Evolutionary conservation across 2,113 vertebrate genomes (phyloP).

Genomic region (Antigone vipio): DNA sequence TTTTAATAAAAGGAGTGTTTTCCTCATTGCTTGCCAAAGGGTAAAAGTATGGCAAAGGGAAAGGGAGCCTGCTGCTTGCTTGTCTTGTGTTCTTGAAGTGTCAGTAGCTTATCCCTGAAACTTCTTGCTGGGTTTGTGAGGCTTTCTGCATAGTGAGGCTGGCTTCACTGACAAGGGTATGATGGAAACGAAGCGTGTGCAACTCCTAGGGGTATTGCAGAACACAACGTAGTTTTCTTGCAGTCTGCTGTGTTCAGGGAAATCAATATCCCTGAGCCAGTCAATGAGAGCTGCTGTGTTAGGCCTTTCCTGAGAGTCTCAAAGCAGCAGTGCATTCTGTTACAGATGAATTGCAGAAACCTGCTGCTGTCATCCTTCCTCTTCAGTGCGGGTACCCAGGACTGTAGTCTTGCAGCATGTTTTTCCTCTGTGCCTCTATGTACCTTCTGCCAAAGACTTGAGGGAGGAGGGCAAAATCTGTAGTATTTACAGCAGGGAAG

Average conservation of each 20-base stretch:
- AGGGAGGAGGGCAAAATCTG: neutral
- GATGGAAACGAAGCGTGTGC: neutral
- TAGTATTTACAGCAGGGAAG: neutral
- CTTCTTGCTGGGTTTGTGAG: neutral
- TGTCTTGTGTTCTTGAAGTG: too few relatives aligned
- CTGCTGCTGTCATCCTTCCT: neutral
- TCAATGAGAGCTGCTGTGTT: neutral
- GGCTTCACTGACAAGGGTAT: neutral
- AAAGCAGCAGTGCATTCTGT: neutral
- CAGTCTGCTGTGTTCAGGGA: neutral
- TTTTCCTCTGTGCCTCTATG: neutral
- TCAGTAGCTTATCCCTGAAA: neutral
- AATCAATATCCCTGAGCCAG: rapidly evolving
- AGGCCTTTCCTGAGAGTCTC: neutral
- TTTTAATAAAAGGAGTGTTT: neutral
- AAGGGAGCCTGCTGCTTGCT: neutral
- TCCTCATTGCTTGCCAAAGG: neutral
- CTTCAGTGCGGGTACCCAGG: neutral
- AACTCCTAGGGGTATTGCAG: rapidly evolving
- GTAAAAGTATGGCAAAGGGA: neutral
- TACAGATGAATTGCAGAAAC: neutral
- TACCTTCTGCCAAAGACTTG: neutral
- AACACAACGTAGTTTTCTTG: rapidly evolving
- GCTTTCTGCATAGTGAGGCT: neutral
- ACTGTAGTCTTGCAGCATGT: too few relatives aligned